Evolutionary conservation across 1,140 invertebrate genomes (phyloP).

Genomic region (Gerris buenoi): DNA sequence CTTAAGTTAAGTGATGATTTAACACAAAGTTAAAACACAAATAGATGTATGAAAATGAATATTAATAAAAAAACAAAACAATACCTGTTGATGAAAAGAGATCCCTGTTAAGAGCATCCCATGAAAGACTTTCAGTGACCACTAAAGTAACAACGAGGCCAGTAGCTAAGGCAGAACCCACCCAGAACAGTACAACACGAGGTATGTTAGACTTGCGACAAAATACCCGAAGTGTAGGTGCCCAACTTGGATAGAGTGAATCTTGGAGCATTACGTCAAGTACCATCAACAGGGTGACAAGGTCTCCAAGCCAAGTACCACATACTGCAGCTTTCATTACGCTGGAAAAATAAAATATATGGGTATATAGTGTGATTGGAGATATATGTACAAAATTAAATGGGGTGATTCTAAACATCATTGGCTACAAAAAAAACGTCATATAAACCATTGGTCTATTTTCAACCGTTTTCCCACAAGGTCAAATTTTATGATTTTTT

Average conservation of each 20-base stretch:
- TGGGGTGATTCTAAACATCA: too few species aligned
- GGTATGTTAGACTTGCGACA: slow-evolving; percentile 32
- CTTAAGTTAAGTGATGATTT: too few species aligned
- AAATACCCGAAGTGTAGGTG: slow-evolving; percentile 28
- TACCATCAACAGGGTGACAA: slow-evolving; percentile 38
- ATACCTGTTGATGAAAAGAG: slow-evolving; percentile 35
- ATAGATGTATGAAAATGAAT: too few species aligned
- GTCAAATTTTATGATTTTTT: too few species aligned
- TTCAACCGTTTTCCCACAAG: too few species aligned
- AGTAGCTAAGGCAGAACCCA: slow-evolving; percentile 31
- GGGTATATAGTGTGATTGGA: too few species aligned
- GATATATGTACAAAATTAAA: too few species aligned
- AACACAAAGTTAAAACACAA: too few species aligned
- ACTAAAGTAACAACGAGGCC: slow-evolving; percentile 36
- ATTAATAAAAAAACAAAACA: too few species aligned
- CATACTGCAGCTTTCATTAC: slow-evolving; percentile 40
- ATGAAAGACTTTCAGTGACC: slow-evolving; percentile 36
- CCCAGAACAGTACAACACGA: slow-evolving; percentile 39
- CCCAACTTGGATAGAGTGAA: slow-evolving; percentile 38
- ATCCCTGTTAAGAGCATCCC: slow-evolving; percentile 37
- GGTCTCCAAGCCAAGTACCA: slow-evolving; percentile 41
- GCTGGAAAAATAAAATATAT: too few species aligned
- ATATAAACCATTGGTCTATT: too few species aligned
- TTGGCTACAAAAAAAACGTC: too few species aligned
- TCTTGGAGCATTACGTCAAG: slow-evolving; percentile 45